These are phyloP conservation scores for Leucosticte australis DNA, from an alignment of 2,113 vertebrate species.

Conservation along the genomic window DNA sequence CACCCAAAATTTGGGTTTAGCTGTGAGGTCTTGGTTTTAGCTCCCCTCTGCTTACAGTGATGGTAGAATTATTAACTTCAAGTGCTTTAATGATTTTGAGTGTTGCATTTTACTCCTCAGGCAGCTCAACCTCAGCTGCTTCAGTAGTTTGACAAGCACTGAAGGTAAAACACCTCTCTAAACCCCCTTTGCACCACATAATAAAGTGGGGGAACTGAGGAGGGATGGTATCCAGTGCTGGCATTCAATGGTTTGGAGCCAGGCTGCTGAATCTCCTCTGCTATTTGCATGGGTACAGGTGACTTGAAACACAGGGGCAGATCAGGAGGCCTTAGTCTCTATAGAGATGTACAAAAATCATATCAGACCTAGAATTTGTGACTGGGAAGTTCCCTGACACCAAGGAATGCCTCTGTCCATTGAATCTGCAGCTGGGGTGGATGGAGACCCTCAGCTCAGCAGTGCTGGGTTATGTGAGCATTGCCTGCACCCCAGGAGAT, in stretches of 20 bases:
- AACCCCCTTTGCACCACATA: neutral
- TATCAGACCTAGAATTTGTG: neutral
- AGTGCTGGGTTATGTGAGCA: neutral
- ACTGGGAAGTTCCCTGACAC: neutral
- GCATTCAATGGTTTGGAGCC: neutral
- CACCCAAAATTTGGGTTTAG: neutral
- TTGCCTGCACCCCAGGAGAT: neutral
- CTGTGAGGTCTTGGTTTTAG: neutral
- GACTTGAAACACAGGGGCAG: neutral
- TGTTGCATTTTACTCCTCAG: neutral
- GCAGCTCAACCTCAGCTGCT: neutral
- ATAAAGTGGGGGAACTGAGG: neutral
- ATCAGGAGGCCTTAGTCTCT: neutral
- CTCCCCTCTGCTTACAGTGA: neutral
- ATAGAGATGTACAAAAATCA: neutral
- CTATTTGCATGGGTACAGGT: neutral
- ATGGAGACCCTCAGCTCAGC: neutral
- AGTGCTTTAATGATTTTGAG: neutral
- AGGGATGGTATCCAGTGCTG: neutral
- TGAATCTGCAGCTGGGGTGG: neutral
- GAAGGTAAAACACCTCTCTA: neutral
- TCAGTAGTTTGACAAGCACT: neutral
- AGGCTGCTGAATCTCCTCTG: neutral
- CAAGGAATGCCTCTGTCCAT: neutral
- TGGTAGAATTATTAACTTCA: neutral